Evolutionary conservation across 2,888 invertebrate genomes (phyloP).

Genomic region (Drosophila yooni): DNA sequence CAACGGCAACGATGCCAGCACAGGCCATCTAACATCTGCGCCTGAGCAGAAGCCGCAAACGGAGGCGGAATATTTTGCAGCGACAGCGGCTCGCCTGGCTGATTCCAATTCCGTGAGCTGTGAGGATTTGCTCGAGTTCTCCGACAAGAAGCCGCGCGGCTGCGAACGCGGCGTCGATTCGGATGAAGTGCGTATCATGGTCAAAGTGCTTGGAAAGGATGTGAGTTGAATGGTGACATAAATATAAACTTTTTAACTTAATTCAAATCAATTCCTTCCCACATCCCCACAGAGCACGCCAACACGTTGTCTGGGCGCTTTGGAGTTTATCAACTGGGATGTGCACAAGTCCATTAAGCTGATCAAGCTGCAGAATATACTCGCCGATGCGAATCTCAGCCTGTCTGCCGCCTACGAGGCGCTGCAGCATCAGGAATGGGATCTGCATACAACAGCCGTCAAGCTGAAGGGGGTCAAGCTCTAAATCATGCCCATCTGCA

Average conservation of each 20-base stretch:
- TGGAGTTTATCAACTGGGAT: slow-evolving; percentile 95
- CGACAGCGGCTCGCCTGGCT: slow-evolving; percentile 77
- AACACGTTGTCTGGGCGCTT: slow-evolving; percentile 91
- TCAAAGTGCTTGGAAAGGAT: slow-evolving; percentile 92
- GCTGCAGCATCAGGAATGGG: slow-evolving; percentile 84
- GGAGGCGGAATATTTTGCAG: slow-evolving; percentile 78
- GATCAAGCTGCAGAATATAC: slow-evolving; percentile 84
- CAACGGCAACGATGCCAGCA: slow-evolving; percentile 28
- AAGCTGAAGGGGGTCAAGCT: slow-evolving; percentile 78
- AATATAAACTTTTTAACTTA: neutral
- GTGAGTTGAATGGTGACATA: slow-evolving; percentile 85
- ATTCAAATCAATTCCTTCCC: neutral
- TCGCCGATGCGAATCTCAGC: slow-evolving; percentile 73
- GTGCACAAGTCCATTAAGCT: slow-evolving; percentile 94
- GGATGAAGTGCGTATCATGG: slow-evolving; percentile 96
- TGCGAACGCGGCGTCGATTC: slow-evolving; percentile 93
- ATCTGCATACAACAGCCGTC: slow-evolving; percentile 83
- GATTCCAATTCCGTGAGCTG: slow-evolving; percentile 94
- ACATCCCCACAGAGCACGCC: slow-evolving; percentile 87
- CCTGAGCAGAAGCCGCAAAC: slow-evolving; percentile 63
- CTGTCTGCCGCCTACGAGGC: slow-evolving; percentile 82
- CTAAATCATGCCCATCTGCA: slow-evolving; percentile 24
- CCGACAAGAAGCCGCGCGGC: slow-evolving; percentile 92
- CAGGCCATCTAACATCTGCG: slow-evolving; percentile 27
- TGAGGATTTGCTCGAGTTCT: slow-evolving; percentile 95